Conservation (phyloP, 1,140 invertebrate genomes). For the Drosophila grimshawi region DNA sequence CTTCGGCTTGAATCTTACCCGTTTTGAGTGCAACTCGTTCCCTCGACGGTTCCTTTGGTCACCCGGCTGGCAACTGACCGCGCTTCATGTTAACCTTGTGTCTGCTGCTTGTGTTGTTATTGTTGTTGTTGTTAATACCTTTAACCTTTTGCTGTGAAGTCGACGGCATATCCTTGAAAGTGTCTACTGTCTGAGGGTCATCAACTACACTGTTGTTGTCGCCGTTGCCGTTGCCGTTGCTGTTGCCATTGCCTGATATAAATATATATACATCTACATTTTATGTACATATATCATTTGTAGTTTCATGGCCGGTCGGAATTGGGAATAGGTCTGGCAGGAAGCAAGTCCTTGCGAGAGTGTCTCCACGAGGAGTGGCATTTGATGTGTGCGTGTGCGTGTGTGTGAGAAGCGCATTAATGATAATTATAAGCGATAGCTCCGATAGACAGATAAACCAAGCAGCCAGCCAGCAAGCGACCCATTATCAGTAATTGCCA, state of each 20-base stretch:
- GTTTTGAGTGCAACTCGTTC: slow-evolving; percentile 26
- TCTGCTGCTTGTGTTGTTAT: slow-evolving; percentile 21
- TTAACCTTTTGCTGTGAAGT: slow-evolving; percentile 68
- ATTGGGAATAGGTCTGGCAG: slow-evolving; percentile 15
- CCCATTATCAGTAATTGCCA: slow-evolving; percentile 75
- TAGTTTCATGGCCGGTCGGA: slow-evolving; percentile 44
- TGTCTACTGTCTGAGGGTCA: slow-evolving; percentile 78
- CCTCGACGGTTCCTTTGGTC: slow-evolving; percentile 52
- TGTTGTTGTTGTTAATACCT: slow-evolving; percentile 54
- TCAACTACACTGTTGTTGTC: slow-evolving; percentile 74
- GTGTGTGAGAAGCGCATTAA: slow-evolving; percentile 50
- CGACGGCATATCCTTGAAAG: slow-evolving; percentile 72
- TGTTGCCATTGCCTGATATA: slow-evolving; percentile 23
- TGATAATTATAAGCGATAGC: slow-evolving; percentile 68
- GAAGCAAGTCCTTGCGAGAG: neutral
- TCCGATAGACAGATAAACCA: neutral
- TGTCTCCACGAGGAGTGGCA: slow-evolving; percentile 30
- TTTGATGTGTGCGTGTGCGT: slow-evolving; percentile 27
- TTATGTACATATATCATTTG: slow-evolving; percentile 5
- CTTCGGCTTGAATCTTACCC: neutral
- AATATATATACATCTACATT: slow-evolving; percentile 8
- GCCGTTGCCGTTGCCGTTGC: slow-evolving; percentile 29
- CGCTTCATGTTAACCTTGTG: slow-evolving; percentile 67
- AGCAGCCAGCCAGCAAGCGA: slow-evolving; percentile 12
- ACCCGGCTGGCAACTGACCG: slow-evolving; percentile 52